Evolutionary conservation across 2,113 vertebrate species (phyloP).

Genomic region (Morone chrysops): DNA sequence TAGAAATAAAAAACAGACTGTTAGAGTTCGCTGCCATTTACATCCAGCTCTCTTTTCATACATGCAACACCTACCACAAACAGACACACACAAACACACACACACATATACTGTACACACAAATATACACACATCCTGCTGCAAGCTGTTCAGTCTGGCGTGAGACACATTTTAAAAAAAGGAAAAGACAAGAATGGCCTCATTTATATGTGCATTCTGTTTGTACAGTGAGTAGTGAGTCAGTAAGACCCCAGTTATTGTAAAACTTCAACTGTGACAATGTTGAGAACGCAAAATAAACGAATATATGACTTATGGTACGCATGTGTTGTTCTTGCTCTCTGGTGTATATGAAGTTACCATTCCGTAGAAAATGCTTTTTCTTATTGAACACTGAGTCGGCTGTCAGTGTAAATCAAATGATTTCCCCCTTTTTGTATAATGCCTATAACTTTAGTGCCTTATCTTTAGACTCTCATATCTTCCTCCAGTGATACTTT

Average conservation of each 20-base stretch:
- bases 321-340: constrained; percentile 65
- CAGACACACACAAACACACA: constrained; percentile 22
- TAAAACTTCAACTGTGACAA: constrained; percentile 96
- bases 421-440: not conserved
- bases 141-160: constrained; percentile 84
- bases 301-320: constrained; percentile 87
- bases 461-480: constrained; percentile 4
- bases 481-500: constrained; percentile 30
- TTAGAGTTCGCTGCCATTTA: constrained; percentile 82
- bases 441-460: constrained; percentile 10
- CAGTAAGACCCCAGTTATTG: constrained; percentile 90
- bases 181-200: constrained; percentile 87
- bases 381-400: not conserved
- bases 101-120: constrained; percentile 25
- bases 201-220: constrained; percentile 93
- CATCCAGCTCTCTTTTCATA: constrained; percentile 69
- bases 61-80: constrained; percentile 18
- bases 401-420: not conserved
- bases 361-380: not conserved
- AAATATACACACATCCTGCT: constrained; percentile 71
- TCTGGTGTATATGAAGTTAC: not conserved
- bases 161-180: constrained; percentile 80
- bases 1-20: constrained; percentile 86
- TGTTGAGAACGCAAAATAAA: constrained; percentile 96
- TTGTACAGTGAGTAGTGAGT: constrained; percentile 91